Conservation (phyloP, 2,888 invertebrate species). For the Volucella bombylans region DNA sequence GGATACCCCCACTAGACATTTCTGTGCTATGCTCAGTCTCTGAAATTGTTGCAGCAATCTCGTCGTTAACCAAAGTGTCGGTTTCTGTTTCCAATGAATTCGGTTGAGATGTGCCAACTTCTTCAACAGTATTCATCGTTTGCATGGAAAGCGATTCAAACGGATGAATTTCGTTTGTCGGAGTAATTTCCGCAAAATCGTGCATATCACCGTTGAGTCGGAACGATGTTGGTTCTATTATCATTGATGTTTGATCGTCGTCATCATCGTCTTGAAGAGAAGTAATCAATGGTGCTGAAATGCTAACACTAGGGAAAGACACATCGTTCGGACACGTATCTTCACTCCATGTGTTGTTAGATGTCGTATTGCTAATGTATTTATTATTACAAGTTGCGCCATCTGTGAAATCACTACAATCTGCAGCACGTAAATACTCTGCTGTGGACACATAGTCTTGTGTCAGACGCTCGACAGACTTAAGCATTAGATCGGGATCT, state of each 20-base stretch:
- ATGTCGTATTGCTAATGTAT: constrained; percentile 78
- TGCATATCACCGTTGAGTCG: constrained; percentile 73
- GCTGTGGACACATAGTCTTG: constrained; percentile 87
- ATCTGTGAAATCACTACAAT: constrained; percentile 70
- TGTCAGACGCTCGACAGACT: constrained; percentile 86
- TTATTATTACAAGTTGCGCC: constrained; percentile 43
- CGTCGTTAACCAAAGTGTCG: constrained; percentile 77
- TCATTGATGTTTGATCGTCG: constrained; percentile 75
- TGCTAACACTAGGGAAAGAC: constrained; percentile 91
- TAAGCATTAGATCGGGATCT: constrained; percentile 87
- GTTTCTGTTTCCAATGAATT: constrained; percentile 78
- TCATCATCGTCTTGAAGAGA: constrained; percentile 86
- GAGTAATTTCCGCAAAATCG: constrained; percentile 79
- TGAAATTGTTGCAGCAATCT: constrained; percentile 59
- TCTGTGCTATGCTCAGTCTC: constrained; percentile 71
- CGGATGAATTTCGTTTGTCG: constrained; percentile 78
- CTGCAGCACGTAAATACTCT: constrained; percentile 84
- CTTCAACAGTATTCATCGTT: constrained; percentile 60
- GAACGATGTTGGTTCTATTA: constrained; percentile 53
- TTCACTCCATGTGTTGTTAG: constrained; percentile 90
- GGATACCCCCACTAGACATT: constrained; percentile 73
- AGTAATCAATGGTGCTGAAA: constrained; percentile 88
- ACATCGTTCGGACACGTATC: constrained; percentile 90
- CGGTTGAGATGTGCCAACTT: constrained; percentile 76
- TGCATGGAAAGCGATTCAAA: constrained; percentile 64